Base-by-base conservation (phyloP, 2,797 vertebrate species). In the Pachyuromys duprasi region DNA sequence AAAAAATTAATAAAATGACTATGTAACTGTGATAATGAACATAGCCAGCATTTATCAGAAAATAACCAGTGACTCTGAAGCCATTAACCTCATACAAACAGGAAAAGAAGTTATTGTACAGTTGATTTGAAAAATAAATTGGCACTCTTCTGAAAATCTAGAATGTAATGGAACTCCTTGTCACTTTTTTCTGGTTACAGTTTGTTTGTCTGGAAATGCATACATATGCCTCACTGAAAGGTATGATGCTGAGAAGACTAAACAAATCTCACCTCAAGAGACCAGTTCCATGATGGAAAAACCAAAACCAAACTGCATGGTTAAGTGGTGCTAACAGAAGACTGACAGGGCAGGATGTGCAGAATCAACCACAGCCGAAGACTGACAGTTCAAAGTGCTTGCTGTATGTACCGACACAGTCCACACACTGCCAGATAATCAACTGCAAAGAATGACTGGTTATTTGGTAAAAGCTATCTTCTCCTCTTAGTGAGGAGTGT, bases 141-240 rank as follows among this genome's bases (percentile, higher is more conserved):
- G n/a, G 57, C 91, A 92, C 49, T 76, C 17, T 86, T 89, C 31
- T 97, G 12, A 80, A 94, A 94, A 89, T 67, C 63, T 93, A 49
- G 69, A 53, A 70, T 89, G 28, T 86, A 24, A 75, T 93, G 79
- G 31, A 94, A 69, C 83, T 26, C 13, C 18, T 1, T 86, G 14
- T 31, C 6, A 22, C 88, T 7, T 88, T 72, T 88, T 1, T 89
- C n/a, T 89, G 95, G 28, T 74, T 94, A n/a, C 98, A 99, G 99
- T 98, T 98, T 99, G 95, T 99, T 99, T 99, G 99, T 99, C 95
- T 99, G 99, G 99, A 99, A 99, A 97, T 99, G 99, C 96, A 98
- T 99, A 97, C 99, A 99, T 69, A 97, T 98, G 96, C 99, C 99
- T 98, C 99, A 99, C 82, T 99, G 98, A 99, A 95, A 90, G 91